Evolutionary conservation across 2,888 invertebrate species (phyloP), one percentile per base, ranked within the genome.

Genomic region (Cephus pygmeus): DNA sequence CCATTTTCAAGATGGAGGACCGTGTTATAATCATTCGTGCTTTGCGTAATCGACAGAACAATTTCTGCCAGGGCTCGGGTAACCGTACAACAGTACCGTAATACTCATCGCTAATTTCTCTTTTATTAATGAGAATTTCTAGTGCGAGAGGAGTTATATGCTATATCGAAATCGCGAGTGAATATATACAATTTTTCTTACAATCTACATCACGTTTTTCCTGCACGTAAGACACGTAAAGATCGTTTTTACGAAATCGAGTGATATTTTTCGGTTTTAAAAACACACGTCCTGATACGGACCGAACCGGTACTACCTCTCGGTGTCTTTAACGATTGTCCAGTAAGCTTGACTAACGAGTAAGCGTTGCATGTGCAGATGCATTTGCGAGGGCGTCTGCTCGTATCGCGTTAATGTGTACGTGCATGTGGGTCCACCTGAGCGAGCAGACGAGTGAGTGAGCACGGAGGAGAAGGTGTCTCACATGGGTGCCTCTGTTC

Each of bases 401-500:
- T 56, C 56, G 56, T 6, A 56, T 56, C 82, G 81, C 81, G 81
- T 82, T 30, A 35, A 34, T 34, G 76, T 76, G 74, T 79, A 69
- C 76, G 69, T 76, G 79, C 74, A 73, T 75, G 84, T 85, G 86
- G 89, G 89, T 89, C 89, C 89, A 89, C 89, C 88, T 87, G 88
- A 86, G 86, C 83, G 86, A 86, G 86, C 84, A 85, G 83, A 83
- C 80, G 73, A 68, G 80, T 40, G 78, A 85, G 85, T 82, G 86
- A 84, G 83, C 84, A 86, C 84, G 84, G 86, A 88, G 88, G 85
- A 90, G 90, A 90, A 90, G 90, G 90, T 90, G 91, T 91, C 91
- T 91, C 91, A 91, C 91, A 90, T 91, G 91, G 91, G 88, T 91
- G 91, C 90, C 87, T 87, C 90, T 89, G 88, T 89, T 88, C 87